Percentiles rank a stretch among this genome's conserved stretches.
These are phyloP conservation scores for Cololabis saira DNA, from an alignment of 2,113 vertebrate genomes.

Conservation along the genomic window DNA sequence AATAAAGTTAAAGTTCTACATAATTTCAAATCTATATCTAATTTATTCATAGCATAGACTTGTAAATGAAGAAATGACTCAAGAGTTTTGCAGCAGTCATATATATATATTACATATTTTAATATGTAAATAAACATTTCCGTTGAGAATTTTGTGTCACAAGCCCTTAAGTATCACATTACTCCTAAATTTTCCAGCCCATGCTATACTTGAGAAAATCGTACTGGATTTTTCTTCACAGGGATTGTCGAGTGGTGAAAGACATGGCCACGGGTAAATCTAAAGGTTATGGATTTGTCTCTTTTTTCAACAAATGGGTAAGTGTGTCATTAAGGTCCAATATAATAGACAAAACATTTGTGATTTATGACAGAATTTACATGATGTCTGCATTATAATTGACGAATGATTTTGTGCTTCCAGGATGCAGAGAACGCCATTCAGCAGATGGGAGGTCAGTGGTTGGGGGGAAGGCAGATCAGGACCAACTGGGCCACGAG, in stretches of 20 bases:
- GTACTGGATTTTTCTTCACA: constrained; percentile 55
- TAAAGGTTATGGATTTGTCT: constrained; percentile 98
- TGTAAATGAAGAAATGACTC: too few species aligned
- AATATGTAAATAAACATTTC: too few species aligned
- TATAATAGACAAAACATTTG: too few species aligned
- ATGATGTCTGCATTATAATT: not conserved
- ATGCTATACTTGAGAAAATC: not conserved
- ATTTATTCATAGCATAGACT: too few species aligned
- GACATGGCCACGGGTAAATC: constrained; percentile 99
- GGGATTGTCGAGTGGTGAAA: constrained; percentile 97
- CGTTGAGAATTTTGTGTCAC: too few species aligned
- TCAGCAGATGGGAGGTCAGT: constrained; percentile 98
- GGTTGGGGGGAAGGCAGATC: constrained; percentile 97
- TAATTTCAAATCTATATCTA: too few species aligned
- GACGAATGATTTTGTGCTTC: not conserved
- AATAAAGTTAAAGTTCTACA: too few species aligned
- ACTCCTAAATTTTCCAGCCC: too few species aligned
- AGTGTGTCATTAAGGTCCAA: constrained; percentile 42
- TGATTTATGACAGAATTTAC: too few species aligned
- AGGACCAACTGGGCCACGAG: constrained; percentile 98
- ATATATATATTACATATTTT: too few species aligned
- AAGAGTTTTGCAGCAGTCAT: too few species aligned
- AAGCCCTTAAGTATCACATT: too few species aligned
- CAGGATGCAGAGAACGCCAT: constrained; percentile 98
- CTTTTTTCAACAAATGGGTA: constrained; percentile 99